Percentiles rank a stretch among this genome's conserved stretches.
phyloP scores from a whole-genome alignment of 2,888 invertebrate species.

The Euphydryas editha region DNA sequence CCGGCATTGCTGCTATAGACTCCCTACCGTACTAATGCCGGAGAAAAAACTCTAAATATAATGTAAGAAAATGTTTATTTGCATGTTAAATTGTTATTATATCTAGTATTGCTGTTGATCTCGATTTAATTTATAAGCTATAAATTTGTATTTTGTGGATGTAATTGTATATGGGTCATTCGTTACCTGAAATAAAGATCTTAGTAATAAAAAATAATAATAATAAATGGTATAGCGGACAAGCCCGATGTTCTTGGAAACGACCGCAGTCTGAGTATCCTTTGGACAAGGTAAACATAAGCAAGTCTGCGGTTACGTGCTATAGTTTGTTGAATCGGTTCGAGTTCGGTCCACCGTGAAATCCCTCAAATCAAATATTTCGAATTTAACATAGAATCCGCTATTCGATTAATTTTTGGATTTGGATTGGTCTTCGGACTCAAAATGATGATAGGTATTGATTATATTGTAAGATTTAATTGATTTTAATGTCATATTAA shows the following conservation, averaged over 20 bases:
- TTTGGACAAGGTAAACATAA: slow-evolving; percentile 45
- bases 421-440: not conserved
- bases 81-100: no score
- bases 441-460: no score
- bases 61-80: no score
- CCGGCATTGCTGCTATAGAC: no score
- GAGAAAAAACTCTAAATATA: no score
- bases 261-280: slow-evolving; percentile 51
- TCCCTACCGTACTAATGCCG: no score
- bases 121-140: no score
- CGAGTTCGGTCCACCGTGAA: slow-evolving; percentile 45
- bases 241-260: slow-evolving; percentile 52
- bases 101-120: no score
- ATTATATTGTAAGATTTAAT: not conserved
- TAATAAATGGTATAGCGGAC: slow-evolving; percentile 53
- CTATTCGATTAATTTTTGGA: slow-evolving; percentile 34
- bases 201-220: no score
- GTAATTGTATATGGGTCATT: no score
- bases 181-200: no score
- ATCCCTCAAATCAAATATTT: slow-evolving; percentile 47
- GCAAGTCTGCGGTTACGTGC: slow-evolving; percentile 6
- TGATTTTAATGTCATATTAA: not conserved
- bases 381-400: slow-evolving; percentile 40
- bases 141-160: no score
- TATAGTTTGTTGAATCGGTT: slow-evolving; percentile 20